Base-by-base conservation (phyloP, 2,797 vertebrate species). In the Eulemur coronatus region DNA sequence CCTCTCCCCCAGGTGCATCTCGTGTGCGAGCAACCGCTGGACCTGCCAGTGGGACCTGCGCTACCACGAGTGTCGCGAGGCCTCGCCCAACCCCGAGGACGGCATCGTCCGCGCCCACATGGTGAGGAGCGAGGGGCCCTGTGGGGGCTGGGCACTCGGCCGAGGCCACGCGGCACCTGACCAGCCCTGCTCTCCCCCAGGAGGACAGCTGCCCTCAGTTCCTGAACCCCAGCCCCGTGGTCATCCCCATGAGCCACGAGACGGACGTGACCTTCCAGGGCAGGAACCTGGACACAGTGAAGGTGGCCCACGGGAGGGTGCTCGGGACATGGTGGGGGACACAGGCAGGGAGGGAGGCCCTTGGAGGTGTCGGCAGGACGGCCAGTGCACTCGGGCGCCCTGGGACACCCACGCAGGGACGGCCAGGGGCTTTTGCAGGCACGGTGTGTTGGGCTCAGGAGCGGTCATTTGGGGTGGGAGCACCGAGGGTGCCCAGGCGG, bases 11-110 rank as follows among this genome's bases (percentile, higher is more conserved):
- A 99, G 99, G 97, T 99, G 99, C 97, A 99, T 99, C 98, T 99
- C 99, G 38, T 99, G 99, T 95, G 99, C 99, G 95, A 99, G 99
- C 97, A 99, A 99, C 98, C 97, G 96, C 67, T 99, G 99, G 99
- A 99, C 99, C 79, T 99, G 99, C 97, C 99, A 99, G 97, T 99
- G 99, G 99, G 99, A 99, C 94, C 98, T 99, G 85, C 94, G 20
- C 1, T 98, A 98, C 73, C 99, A 99, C 76, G 98, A 98, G 72
- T 99, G 99, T 95, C 99, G 99, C 14, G 98, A 99, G 59, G 97
- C 96, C 1, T 98, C 98, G 15, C 73, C 38, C 7, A 92, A 67
- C 84, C 97, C 96, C 0, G 97, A 97, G 46, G 28, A 98, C 0
- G 93, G 98, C 97, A 98, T 99, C 90, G 99, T 99, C 98, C 99